These are phyloP conservation scores for Erebia epiphron DNA, from an alignment of 2,888 invertebrate genomes.

Conservation along the genomic window DNA sequence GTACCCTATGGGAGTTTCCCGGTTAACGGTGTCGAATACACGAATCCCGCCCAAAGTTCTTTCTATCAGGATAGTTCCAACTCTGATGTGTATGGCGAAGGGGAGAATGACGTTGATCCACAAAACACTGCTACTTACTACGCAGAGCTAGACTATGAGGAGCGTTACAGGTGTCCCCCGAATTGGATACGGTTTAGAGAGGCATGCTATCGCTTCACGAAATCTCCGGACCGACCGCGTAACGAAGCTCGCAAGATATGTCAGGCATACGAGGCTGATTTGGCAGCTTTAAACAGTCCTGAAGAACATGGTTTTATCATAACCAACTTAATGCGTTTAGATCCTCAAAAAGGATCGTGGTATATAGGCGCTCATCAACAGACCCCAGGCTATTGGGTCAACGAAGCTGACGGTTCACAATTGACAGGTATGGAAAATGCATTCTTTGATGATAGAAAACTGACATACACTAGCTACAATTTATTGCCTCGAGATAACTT, in stretches of 20 bases:
- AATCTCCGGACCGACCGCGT: slow-evolving; percentile 91
- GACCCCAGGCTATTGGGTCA: slow-evolving; percentile 89
- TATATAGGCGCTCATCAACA: slow-evolving; percentile 91
- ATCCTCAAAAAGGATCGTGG: slow-evolving; percentile 94
- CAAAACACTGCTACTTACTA: slow-evolving; percentile 69
- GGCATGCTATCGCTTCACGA: slow-evolving; percentile 94
- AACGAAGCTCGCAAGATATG: slow-evolving; percentile 93
- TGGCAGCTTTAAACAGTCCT: slow-evolving; percentile 89
- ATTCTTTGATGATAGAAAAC: slow-evolving; percentile 85
- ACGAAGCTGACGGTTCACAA: slow-evolving; percentile 92
- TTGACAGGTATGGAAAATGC: slow-evolving; percentile 91
- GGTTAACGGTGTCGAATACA: slow-evolving; percentile 66
- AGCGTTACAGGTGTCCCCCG: slow-evolving; percentile 87
- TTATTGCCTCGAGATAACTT: slow-evolving; percentile 87
- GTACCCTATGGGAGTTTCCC: slow-evolving; percentile 73
- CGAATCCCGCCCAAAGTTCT: slow-evolving; percentile 63
- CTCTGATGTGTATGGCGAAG: slow-evolving; percentile 61
- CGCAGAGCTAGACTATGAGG: slow-evolving; percentile 72
- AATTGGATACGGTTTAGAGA: slow-evolving; percentile 93
- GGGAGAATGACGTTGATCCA: slow-evolving; percentile 69
- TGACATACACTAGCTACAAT: slow-evolving; percentile 72
- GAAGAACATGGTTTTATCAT: slow-evolving; percentile 95
- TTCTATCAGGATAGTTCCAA: slow-evolving; percentile 67
- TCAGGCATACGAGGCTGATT: slow-evolving; percentile 91
- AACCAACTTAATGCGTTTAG: slow-evolving; percentile 90